phyloP scores from a whole-genome alignment of 2,113 vertebrate species.

The Takifugu bimaculatus region DNA sequence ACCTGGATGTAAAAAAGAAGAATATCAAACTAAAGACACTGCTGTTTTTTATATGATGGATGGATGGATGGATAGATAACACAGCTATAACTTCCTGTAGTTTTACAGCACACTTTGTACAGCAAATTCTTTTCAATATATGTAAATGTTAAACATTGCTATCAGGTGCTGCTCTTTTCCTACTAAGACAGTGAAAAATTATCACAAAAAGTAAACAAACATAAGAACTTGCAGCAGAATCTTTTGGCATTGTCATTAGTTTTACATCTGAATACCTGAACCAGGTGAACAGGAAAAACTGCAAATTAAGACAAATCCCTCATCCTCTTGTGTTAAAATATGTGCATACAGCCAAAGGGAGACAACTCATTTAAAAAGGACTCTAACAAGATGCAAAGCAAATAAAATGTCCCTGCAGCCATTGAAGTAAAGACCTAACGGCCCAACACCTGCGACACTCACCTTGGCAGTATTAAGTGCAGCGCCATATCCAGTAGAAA shows the following conservation, averaged over 20 bases:
- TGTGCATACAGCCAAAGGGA: too few relatives aligned
- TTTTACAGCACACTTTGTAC: neutral
- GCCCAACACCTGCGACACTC: neutral
- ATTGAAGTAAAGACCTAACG: neutral
- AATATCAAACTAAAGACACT: neutral
- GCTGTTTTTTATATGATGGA: neutral
- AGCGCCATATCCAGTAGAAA: conserved; percentile 80
- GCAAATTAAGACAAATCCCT: neutral
- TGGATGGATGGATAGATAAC: too few relatives aligned
- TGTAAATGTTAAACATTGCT: too few relatives aligned
- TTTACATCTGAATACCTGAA: conserved; percentile 14
- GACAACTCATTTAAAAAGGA: too few relatives aligned
- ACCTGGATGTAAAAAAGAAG: conserved; percentile 68
- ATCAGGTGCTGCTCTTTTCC: too few relatives aligned
- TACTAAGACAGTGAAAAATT: too few relatives aligned
- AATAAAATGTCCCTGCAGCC: neutral
- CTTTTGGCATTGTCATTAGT: too few relatives aligned
- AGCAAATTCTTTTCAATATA: too few relatives aligned
- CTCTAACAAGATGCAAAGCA: too few relatives aligned
- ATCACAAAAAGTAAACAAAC: too few relatives aligned
- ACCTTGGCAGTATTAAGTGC: conserved; percentile 81
- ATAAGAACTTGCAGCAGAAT: neutral
- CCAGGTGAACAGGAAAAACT: conserved; percentile 1
- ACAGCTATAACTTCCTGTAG: neutral
- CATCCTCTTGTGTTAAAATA: neutral